Evolutionary conservation across 2,113 vertebrate species (phyloP).

Genomic region (Okapia johnstoni): DNA sequence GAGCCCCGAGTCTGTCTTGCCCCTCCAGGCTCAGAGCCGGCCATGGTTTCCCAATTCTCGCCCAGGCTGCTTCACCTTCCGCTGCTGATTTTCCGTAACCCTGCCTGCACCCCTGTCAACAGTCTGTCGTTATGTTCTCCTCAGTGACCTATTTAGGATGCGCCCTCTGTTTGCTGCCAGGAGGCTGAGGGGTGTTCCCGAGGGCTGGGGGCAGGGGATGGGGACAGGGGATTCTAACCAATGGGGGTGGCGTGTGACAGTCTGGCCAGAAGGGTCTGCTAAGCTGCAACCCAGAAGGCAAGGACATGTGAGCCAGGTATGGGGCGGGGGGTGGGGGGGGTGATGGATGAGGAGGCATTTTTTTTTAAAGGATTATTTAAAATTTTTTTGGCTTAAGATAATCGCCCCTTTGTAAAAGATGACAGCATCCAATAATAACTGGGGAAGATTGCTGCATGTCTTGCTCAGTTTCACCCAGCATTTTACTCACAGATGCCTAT

Average conservation of each 20-base stretch:
- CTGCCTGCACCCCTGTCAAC: neutral
- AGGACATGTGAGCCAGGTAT: neutral
- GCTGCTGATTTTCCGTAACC: neutral
- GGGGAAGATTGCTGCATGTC: neutral
- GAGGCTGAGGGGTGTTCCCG: neutral
- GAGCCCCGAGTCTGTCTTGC: neutral
- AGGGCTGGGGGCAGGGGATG: neutral
- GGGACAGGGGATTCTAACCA: neutral
- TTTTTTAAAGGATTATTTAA: slow-evolving; percentile 1
- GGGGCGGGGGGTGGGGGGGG: fast-evolving
- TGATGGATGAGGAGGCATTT: neutral
- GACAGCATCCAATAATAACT: neutral
- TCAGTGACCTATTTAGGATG: neutral
- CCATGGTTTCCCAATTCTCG: neutral
- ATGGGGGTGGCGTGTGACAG: fast-evolving
- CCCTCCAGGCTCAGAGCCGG: neutral
- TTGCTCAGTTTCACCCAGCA: neutral
- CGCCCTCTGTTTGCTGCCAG: neutral
- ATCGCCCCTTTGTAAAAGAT: neutral
- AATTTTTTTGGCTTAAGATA: neutral
- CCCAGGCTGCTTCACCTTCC: neutral
- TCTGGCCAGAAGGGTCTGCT: neutral
- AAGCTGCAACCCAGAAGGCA: neutral
- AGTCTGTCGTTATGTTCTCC: neutral
- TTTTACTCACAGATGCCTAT: neutral